Percentiles rank a stretch among this genome's conserved stretches.
These are phyloP conservation scores for Caenorhabditis inopinata DNA, from an alignment of 1,140 invertebrate genomes.

Conservation along the genomic window DNA sequence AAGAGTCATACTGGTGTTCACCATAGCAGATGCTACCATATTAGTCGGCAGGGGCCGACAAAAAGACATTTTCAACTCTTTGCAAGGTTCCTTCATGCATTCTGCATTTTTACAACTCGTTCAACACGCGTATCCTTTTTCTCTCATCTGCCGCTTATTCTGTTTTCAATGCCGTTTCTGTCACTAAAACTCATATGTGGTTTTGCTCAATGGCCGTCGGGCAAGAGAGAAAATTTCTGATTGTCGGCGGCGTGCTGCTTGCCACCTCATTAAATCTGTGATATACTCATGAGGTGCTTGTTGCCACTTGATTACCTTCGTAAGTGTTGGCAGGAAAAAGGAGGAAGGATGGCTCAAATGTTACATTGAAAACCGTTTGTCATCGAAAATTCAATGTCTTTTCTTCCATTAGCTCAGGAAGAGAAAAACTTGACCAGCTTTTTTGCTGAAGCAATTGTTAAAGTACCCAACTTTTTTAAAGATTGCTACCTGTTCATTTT, in stretches of 20 bases:
- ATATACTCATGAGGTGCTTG: constrained; percentile 31
- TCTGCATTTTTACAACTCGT: too few relatives aligned
- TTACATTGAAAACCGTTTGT: constrained; percentile 29
- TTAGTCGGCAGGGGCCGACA: too few relatives aligned
- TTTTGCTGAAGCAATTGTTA: neutral
- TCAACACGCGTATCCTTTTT: too few relatives aligned
- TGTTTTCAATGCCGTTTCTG: too few relatives aligned
- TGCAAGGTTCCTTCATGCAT: too few relatives aligned
- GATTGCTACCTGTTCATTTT: neutral
- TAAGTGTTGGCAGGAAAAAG: neutral
- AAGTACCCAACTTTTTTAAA: neutral
- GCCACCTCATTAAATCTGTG: constrained; percentile 22
- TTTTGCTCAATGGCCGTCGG: too few relatives aligned
- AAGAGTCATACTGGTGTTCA: too few relatives aligned
- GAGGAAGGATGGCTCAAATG: constrained; percentile 9
- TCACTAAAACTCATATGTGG: neutral
- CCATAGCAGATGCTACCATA: too few relatives aligned
- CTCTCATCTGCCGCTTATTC: neutral
- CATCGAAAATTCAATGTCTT: neutral
- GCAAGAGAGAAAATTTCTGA: neutral
- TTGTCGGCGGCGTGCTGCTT: constrained; percentile 5
- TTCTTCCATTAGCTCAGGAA: neutral
- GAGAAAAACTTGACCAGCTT: constrained; percentile 21
- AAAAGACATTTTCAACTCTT: too few relatives aligned
- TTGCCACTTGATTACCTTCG: constrained; percentile 31